A percentile compares a stretch with the other conserved stretches of the same genome.
Conservation (phyloP, 2,113 vertebrate species). For the Trogon melanurus region DNA sequence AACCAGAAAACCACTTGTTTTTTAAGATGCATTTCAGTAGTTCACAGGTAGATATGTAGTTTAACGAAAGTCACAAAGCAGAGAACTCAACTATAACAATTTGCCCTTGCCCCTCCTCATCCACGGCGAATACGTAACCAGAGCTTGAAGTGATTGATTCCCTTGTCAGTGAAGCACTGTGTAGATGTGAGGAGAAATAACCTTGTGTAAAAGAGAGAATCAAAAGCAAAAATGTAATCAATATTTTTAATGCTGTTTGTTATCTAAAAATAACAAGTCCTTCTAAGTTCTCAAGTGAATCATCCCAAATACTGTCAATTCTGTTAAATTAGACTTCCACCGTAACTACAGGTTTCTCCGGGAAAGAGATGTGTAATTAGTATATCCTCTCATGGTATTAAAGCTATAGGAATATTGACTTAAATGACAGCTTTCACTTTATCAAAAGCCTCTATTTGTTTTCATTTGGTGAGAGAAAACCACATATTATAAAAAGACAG, state of each 20-base stretch:
- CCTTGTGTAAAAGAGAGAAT: not conserved
- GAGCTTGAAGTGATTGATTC: not conserved
- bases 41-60: not conserved
- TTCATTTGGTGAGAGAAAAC: conserved; percentile 32
- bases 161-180: not conserved
- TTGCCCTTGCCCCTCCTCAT: not conserved
- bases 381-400: not conserved
- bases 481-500: not conserved
- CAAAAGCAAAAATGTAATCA: conserved; percentile 5
- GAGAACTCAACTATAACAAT: not conserved
- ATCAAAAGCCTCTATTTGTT: not conserved
- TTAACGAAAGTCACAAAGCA: not conserved
- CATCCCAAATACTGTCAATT: not conserved
- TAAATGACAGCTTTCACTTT: conserved; percentile 9
- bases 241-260: conserved; percentile 12
- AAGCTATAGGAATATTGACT: conserved; percentile 25
- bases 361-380: conserved; percentile 13
- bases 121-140: not conserved
- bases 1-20: not conserved
- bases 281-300: conserved; percentile 18
- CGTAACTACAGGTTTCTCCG: not conserved
- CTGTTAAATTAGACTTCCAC: conserved; percentile 4
- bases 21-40: not conserved
- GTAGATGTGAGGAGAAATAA: not conserved
- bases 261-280: conserved; percentile 20